These are phyloP conservation scores for Lottia scabra DNA, from an alignment of 2,888 invertebrate genomes.

Conservation along the genomic window DNA sequence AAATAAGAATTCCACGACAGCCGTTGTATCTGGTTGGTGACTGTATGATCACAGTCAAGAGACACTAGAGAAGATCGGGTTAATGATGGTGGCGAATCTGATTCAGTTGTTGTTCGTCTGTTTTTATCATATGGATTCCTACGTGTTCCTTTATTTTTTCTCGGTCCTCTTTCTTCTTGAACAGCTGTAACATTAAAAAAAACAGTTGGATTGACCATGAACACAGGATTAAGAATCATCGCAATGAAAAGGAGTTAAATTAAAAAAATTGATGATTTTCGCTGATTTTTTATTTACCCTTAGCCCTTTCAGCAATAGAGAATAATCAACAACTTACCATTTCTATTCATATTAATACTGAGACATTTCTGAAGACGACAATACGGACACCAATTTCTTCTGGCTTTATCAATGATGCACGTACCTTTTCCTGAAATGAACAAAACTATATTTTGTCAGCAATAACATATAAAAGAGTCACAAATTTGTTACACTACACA, in stretches of 20 bases:
- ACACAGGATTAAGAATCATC: too few relatives aligned
- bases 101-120: not conserved
- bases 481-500: too few relatives aligned
- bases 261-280: too few relatives aligned
- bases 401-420: conserved; percentile 83
- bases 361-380: conserved; percentile 85
- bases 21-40: not conserved
- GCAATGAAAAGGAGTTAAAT: too few relatives aligned
- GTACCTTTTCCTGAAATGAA: conserved; percentile 75
- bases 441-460: too few relatives aligned
- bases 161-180: conserved; percentile 86
- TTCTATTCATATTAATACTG: conserved; percentile 81
- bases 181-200: conserved; percentile 76
- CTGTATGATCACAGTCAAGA: not conserved
- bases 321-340: conserved; percentile 75
- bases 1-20: conserved; percentile 29
- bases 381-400: conserved; percentile 89
- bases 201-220: too few relatives aligned
- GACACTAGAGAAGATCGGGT: not conserved
- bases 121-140: conserved; percentile 14
- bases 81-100: conserved; percentile 5
- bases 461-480: too few relatives aligned
- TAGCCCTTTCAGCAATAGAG: too few relatives aligned
- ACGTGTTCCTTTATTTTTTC: conserved; percentile 70
- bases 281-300: too few relatives aligned